These are phyloP conservation scores for Drosophila sordidapex DNA, from an alignment of 2,888 invertebrate species.

Conservation along the genomic window DNA sequence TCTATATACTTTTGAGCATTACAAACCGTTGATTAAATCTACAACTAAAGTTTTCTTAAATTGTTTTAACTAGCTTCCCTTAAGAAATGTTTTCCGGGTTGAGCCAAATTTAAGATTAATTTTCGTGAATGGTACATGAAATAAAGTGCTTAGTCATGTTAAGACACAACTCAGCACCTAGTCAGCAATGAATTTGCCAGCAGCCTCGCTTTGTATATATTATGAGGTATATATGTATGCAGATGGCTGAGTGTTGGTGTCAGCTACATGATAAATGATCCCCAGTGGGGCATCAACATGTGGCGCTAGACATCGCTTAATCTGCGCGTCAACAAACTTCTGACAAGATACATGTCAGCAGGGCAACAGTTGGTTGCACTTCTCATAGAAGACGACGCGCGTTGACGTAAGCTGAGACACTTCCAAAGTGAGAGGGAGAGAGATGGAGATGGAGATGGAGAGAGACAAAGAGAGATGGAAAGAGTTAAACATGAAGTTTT, in stretches of 20 bases:
- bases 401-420: not conserved
- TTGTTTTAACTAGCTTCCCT: too few relatives aligned
- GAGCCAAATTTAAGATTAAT: not conserved
- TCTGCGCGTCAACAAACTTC: slow-evolving; percentile 76
- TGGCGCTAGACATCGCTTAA: slow-evolving; percentile 61
- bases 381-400: slow-evolving; percentile 12
- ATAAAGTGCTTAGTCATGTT: slow-evolving; percentile 27
- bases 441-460: not conserved
- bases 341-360: slow-evolving; percentile 76
- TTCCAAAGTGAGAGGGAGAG: not conserved
- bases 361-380: slow-evolving; percentile 73
- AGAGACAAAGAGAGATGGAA: not conserved
- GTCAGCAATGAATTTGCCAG: slow-evolving; percentile 36
- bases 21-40: not conserved
- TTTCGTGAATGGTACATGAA: not conserved
- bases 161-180: slow-evolving; percentile 35
- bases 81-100: not conserved
- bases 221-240: slow-evolving; percentile 29
- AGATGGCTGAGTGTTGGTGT: slow-evolving; percentile 19
- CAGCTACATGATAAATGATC: slow-evolving; percentile 68
- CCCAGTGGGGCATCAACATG: slow-evolving; percentile 51
- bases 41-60: not conserved
- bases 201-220: slow-evolving; percentile 12
- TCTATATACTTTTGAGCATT: not conserved
- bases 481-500: slow-evolving; percentile 14